These are phyloP conservation scores for Cacoxenus indagator DNA, from an alignment of 2,888 invertebrate species.

Conservation along the genomic window DNA sequence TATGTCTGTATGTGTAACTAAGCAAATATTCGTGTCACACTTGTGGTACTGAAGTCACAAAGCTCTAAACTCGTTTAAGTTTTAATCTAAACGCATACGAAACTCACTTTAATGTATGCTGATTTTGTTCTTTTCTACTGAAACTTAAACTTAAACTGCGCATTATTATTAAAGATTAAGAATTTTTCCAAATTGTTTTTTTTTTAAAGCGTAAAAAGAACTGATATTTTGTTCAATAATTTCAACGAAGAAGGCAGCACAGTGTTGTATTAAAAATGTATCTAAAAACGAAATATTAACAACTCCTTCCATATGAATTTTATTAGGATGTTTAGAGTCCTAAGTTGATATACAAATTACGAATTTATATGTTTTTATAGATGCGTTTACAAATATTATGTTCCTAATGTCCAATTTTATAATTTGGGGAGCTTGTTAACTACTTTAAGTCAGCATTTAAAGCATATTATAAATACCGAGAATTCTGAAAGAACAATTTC, in stretches of 20 bases:
- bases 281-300: constrained; percentile 42
- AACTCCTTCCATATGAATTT: constrained; percentile 59
- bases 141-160: not conserved
- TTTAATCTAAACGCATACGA: constrained; percentile 7
- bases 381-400: not conserved
- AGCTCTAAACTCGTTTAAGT: constrained; percentile 29
- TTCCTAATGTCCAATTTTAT: not conserved
- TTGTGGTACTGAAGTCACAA: constrained; percentile 24
- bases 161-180: not conserved
- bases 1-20: constrained; percentile 45
- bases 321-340: too few species aligned
- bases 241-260: constrained; percentile 16
- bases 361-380: not conserved
- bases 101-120: not conserved
- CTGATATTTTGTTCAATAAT: constrained; percentile 18
- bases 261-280: constrained; percentile 32
- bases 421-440: constrained; percentile 39
- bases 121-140: not conserved
- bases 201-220: not conserved
- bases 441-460: constrained; percentile 21
- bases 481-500: too few species aligned
- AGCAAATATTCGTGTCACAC: constrained; percentile 32
- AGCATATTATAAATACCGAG: too few species aligned
- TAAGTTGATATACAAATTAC: constrained; percentile 21
- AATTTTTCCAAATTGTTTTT: not conserved